Base-by-base conservation (phyloP, 2,888 invertebrate genomes). In the Drosophila eohydei region DNA sequence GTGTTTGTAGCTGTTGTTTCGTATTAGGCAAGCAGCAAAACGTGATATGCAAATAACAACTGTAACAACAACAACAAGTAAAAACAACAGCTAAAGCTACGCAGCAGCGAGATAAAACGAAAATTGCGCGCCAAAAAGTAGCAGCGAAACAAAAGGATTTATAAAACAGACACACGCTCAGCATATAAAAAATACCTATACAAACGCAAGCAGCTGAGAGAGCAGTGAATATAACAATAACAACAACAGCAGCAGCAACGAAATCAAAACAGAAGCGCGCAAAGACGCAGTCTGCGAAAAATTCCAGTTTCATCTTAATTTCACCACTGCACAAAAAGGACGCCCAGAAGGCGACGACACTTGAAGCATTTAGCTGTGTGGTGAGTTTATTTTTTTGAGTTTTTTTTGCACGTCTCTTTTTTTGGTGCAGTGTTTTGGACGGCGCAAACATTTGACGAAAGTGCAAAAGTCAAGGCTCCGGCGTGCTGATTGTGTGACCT, bases 401-500 rank as follows among this genome's bases (percentile, higher is more conserved):
- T 78, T 67, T 40, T 56, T 70, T 65, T 30, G 16, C 48, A 7
- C 32, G 48, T 48, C 54, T 36, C 21, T 28, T 50, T 46, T 44
- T 67, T 67, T 21, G 54, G 38, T 52, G 73, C 64, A 65, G 30
- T 60, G 28, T 60, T 57, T 48, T 48, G 40, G 51, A 40, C 48
- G 12, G 28, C 50, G 67, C 63, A 73, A 84, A 76, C 73, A 74
- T 88, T 84, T 75, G 63, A 58, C 38, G 65, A 78, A 82, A 88
- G 90, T 87, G 88, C 83, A 87, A 87, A 87, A 87, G 90, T 87
- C 86, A 87, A 89, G 86, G 86, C 83, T 88, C 55, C 38, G 30
- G 7, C 48, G 48, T 58, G 71, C 61, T 66, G 58, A 65, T 73
- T 71, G 61, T 77, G 59, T 84, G 88, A 89, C 85, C 85, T 88